phyloP scores from a whole-genome alignment of 2,888 invertebrate genomes.

The Drosophila paranaensis region DNA sequence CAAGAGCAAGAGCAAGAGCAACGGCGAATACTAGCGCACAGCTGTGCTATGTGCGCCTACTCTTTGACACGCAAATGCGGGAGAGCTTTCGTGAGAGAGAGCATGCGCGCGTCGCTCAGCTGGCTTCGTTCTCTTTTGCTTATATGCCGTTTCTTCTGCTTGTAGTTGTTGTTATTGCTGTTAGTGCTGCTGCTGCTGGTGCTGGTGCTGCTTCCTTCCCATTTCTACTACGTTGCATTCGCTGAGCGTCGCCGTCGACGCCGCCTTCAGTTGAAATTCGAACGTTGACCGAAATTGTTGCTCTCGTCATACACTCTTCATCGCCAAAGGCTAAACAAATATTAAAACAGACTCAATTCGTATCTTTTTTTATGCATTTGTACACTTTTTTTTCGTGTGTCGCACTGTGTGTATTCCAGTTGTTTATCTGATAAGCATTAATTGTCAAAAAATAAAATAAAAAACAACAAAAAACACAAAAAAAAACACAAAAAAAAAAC shows the following conservation, averaged over 20 bases:
- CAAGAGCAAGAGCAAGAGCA: slow-evolving; percentile 23
- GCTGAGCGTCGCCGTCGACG: slow-evolving; percentile 47
- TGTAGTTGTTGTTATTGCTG: slow-evolving; percentile 28
- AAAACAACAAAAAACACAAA: not conserved
- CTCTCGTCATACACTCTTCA: slow-evolving; percentile 33
- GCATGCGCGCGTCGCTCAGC: slow-evolving; percentile 61
- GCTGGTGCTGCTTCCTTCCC: slow-evolving; percentile 61
- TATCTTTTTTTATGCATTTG: slow-evolving; percentile 10
- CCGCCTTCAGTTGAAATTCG: slow-evolving; percentile 73
- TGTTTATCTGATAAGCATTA: slow-evolving; percentile 45
- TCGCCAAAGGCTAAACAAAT: slow-evolving; percentile 22
- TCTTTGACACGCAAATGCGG: slow-evolving; percentile 50
- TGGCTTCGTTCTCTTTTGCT: slow-evolving; percentile 44
- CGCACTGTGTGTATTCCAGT: slow-evolving; percentile 9
- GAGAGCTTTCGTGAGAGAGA: slow-evolving; percentile 52
- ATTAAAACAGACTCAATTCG: slow-evolving; percentile 18
- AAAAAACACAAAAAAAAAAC: not conserved
- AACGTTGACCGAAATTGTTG: slow-evolving; percentile 80
- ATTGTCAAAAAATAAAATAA: slow-evolving; percentile 18
- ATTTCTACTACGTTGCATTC: slow-evolving; percentile 70
- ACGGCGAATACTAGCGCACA: slow-evolving; percentile 27
- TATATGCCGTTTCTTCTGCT: slow-evolving; percentile 18
- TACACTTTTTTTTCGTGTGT: slow-evolving; percentile 8
- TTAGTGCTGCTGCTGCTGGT: slow-evolving; percentile 23
- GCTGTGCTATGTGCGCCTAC: slow-evolving; percentile 42